Evolutionary conservation across 1,140 invertebrate genomes (phyloP), one percentile per base, ranked within the genome.

Genomic region (Aplysia californica): DNA sequence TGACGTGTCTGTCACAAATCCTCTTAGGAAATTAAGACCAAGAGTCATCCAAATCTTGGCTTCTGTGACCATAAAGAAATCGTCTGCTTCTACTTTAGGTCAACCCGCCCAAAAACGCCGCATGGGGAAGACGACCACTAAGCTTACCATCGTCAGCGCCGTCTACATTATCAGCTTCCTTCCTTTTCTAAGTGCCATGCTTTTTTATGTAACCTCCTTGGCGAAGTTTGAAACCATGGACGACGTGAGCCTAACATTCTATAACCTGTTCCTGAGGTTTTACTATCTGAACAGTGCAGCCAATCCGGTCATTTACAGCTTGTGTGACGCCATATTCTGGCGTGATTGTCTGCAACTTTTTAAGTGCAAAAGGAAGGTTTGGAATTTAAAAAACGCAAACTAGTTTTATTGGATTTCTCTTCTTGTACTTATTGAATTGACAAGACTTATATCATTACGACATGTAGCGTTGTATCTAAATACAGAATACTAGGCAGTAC

Each of bases 281-380:
- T 84, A 83, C 72, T 82, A 83, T 33, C 79, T 84, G 36, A 84
- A 84, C 78, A 82, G 80, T 74, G 79, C 78, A 35, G 81, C 79
- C 38, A 84, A 84, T 69, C 80, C 83, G 18, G 78, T 84, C 23
- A 82, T 84, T 31, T 84, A 84, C 55, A 79, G 83, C 64, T 75
- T 83, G 18, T 82, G 80, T 71, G 76, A 77, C 61, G 59, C 59
- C 20, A 81, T 79, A 23, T 84, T 84, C 68, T 68, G 83, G 33
- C 65, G 23, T 20, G 82, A 83, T 61, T 78, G 79, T 72, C 10
- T n/a, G n/a, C 10, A 50, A 50, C 10, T 50, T 50, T 10, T 50
- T 50, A 10, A 50, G 10, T 50, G 10, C 44, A 50, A 50, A n/a
- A n/a, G n/a, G n/a, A n/a, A n/a, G n/a, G n/a, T n/a, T n/a, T n/a